Conservation (phyloP, 2,888 invertebrate genomes). For the Mystacides longicornis region DNA sequence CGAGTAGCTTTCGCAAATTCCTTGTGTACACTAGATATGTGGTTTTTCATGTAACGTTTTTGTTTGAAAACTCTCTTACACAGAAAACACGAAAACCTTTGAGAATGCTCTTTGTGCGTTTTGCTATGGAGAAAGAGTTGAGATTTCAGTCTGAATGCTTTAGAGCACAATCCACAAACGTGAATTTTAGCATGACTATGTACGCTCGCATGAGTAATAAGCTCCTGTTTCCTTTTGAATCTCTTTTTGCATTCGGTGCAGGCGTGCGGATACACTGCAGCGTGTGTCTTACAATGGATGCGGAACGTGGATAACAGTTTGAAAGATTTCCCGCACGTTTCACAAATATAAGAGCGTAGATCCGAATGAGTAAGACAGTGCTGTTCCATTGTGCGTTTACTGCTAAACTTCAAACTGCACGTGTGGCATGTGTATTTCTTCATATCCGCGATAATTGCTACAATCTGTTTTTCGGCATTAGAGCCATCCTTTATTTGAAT, state of each 20-base stretch:
- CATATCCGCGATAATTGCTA: no score
- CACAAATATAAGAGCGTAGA: slow-evolving; percentile 44
- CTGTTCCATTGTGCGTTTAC: slow-evolving; percentile 43
- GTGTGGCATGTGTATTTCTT: no score
- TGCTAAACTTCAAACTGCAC: no score
- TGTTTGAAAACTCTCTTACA: slow-evolving; percentile 41
- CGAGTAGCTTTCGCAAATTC: no score
- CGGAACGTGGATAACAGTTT: slow-evolving; percentile 47
- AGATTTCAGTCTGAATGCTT: slow-evolving; percentile 41
- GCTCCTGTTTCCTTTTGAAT: slow-evolving; percentile 48
- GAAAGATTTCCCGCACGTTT: slow-evolving; percentile 47
- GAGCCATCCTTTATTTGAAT: no score
- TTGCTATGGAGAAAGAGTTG: slow-evolving; percentile 37
- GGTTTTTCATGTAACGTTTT: slow-evolving; percentile 38
- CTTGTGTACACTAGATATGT: no score
- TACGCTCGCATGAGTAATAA: slow-evolving; percentile 46
- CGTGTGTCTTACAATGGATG: slow-evolving; percentile 42
- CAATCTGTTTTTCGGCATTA: no score
- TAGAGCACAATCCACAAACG: slow-evolving; percentile 44
- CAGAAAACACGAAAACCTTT: slow-evolving; percentile 36
- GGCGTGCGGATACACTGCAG: slow-evolving; percentile 32
- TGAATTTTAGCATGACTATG: slow-evolving; percentile 52
- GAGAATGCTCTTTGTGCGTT: slow-evolving; percentile 35
- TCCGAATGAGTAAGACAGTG: slow-evolving; percentile 45
- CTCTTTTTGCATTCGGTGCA: slow-evolving; percentile 48